These are phyloP conservation scores for Psittacula derbiana DNA, from an alignment of 2,797 vertebrate species.

Conservation along the genomic window DNA sequence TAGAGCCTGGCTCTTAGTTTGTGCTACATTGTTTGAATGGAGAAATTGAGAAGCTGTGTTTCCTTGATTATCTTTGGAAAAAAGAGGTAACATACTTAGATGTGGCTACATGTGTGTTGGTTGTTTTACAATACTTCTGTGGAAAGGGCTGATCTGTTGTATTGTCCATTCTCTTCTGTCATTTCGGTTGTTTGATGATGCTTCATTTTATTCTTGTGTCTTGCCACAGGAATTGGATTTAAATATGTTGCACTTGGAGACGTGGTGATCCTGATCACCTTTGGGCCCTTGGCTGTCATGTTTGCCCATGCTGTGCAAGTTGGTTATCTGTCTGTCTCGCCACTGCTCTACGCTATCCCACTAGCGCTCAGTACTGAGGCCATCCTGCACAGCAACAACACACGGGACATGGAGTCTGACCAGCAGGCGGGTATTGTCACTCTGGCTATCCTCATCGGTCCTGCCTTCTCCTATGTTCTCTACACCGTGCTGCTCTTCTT, in stretches of 20 bases:
- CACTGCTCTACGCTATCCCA: slow-evolving; percentile 91
- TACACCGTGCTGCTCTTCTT: slow-evolving; percentile 92
- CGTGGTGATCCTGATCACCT: slow-evolving; percentile 96
- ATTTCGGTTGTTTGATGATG: background rate
- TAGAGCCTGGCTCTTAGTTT: background rate
- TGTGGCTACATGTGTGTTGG: rapidly evolving
- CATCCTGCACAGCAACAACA: slow-evolving; percentile 99
- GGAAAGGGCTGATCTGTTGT: background rate
- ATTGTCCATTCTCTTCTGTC: background rate
- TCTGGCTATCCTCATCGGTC: slow-evolving; percentile 93
- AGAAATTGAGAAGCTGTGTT: background rate
- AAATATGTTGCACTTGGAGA: slow-evolving; percentile 97
- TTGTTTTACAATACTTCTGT: rapidly evolving
- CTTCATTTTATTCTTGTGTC: slow-evolving; percentile 24
- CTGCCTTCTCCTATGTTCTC: slow-evolving; percentile 89
- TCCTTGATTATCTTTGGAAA: background rate
- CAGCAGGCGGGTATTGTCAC: slow-evolving; percentile 95
- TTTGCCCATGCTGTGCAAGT: slow-evolving; percentile 96
- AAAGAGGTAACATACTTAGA: background rate
- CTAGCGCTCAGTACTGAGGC: slow-evolving; percentile 96
- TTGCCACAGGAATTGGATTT: slow-evolving; percentile 88
- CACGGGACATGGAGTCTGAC: slow-evolving; percentile 96
- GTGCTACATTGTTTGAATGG: background rate
- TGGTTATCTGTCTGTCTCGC: slow-evolving; percentile 90
- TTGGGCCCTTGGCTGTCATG: slow-evolving; percentile 95